Evolutionary conservation across 2,113 vertebrate species (phyloP), one percentile per base, ranked within the genome.

Genomic region (Geococcyx californianus): DNA sequence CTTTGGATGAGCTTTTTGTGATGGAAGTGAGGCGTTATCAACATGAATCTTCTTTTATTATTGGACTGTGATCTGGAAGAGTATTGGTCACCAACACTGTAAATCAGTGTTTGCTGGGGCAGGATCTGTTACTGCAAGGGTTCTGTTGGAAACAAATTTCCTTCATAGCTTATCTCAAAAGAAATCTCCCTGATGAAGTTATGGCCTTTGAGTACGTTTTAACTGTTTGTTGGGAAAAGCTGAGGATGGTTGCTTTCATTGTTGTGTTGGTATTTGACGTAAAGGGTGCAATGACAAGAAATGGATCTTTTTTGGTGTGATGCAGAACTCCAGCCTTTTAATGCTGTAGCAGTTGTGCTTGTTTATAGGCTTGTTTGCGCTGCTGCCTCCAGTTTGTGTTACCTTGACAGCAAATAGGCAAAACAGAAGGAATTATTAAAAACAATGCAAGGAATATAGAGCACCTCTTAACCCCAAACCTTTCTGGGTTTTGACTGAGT

Each of bases 391-490:
- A 1, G 8, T 19, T 51, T 24, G 34, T 3, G 87, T 87, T 66
- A 86, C 70, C 87, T 80, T 88, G 90, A 86, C 82, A 88, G 87
- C 90, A 86, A 74, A 67, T 21, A 86, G 67, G 78, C 49, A 17
- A 58, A 87, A 28, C 40, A 62, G 79, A 54, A 59, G 44, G 76
- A 59, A 38, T 89, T 67, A 16, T 64, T 90, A 7, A 26, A 11
- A 86, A 19, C 52, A 60, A 77, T 29, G 59, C 69, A 56, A 33
- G 84, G 44, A 52, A n/a, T 18, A 4, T 6, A 11, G 58, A 73
- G 55, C 34, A 77, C 26, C 51, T 85, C 87, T 64, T 34, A 4
- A 60, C 38, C 12, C 64, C 52, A 49, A 44, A 33, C 40, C 49
- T 49, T 12, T 38, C 67, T 74, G 29, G 1, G 2, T 28, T 15